Evolutionary conservation across 2,888 invertebrate species (phyloP).

Genomic region (Diaprepes abbreviatus): DNA sequence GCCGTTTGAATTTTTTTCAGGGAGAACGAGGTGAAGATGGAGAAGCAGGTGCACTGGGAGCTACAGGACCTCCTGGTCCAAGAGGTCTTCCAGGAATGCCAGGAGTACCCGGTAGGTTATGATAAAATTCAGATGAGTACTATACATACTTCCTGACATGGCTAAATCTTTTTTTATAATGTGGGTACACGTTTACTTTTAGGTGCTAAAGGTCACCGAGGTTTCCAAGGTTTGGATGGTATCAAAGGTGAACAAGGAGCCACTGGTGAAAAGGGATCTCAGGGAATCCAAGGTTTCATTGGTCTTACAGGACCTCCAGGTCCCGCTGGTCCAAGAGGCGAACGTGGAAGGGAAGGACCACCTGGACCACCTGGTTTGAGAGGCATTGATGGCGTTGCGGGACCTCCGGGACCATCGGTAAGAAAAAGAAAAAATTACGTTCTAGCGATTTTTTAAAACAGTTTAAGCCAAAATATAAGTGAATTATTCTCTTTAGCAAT

Average conservation of each 20-base stretch:
- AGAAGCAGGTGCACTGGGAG: constrained; percentile 81
- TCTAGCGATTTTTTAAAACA: too few relatives aligned
- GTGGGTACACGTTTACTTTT: constrained; percentile 1
- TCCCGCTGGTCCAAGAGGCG: constrained; percentile 83
- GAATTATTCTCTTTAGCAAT: too few relatives aligned
- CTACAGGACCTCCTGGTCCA: constrained; percentile 79
- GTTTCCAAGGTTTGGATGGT: constrained; percentile 84
- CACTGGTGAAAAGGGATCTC: constrained; percentile 81
- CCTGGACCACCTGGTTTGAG: constrained; percentile 83
- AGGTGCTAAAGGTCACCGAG: constrained; percentile 81
- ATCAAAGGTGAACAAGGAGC: constrained; percentile 85
- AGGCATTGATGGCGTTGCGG: constrained; percentile 84
- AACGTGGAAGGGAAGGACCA: constrained; percentile 87
- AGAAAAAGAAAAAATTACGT: too few relatives aligned
- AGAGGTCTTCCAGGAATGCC: constrained; percentile 82
- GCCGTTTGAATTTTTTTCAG: constrained; percentile 63
- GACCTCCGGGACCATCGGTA: constrained; percentile 83
- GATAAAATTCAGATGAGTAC: too few relatives aligned
- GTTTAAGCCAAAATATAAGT: too few relatives aligned
- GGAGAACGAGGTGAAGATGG: constrained; percentile 86
- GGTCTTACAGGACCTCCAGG: constrained; percentile 82
- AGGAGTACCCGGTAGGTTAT: constrained; percentile 79
- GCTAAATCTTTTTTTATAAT: too few relatives aligned
- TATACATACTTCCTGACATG: too few relatives aligned
- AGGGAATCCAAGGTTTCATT: constrained; percentile 77